These are phyloP conservation scores for Pachydiplax longipennis DNA, from an alignment of 2,888 invertebrate genomes.

Conservation along the genomic window DNA sequence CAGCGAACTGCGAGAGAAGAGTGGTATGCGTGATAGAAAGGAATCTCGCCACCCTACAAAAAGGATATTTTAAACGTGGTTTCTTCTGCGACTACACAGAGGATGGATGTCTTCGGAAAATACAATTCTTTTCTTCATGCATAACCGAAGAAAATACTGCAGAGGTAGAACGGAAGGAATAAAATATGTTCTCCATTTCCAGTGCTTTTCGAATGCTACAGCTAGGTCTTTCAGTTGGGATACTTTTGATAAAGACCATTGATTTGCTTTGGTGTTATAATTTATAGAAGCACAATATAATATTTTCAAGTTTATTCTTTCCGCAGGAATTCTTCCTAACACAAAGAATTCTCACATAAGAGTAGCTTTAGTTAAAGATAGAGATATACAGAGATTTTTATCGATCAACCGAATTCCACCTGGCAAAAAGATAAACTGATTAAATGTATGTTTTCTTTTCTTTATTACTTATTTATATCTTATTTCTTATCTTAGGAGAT, in stretches of 20 bases:
- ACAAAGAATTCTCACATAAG: too few relatives aligned
- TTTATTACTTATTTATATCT: too few relatives aligned
- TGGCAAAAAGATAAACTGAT: too few relatives aligned
- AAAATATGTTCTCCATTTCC: not conserved
- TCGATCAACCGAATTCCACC: too few relatives aligned
- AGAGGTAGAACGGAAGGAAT: not conserved
- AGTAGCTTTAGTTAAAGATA: too few relatives aligned
- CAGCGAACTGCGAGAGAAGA: not conserved
- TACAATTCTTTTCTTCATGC: not conserved
- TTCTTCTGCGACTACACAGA: not conserved
- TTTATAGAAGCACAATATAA: too few relatives aligned
- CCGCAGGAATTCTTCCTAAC: too few relatives aligned
- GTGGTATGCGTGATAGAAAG: not conserved
- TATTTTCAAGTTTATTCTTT: too few relatives aligned
- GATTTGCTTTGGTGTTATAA: not conserved
- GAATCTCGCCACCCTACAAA: not conserved
- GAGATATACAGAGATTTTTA: too few relatives aligned
- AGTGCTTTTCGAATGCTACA: not conserved
- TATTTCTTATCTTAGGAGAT: too few relatives aligned
- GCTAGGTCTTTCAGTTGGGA: not conserved
- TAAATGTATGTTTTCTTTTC: too few relatives aligned
- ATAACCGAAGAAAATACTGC: not conserved
- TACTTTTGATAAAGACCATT: not conserved
- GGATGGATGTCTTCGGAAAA: not conserved
- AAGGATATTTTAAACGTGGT: not conserved